phyloP scores from a whole-genome alignment of 1,140 invertebrate genomes.

The Trichonephila clavipes region DNA sequence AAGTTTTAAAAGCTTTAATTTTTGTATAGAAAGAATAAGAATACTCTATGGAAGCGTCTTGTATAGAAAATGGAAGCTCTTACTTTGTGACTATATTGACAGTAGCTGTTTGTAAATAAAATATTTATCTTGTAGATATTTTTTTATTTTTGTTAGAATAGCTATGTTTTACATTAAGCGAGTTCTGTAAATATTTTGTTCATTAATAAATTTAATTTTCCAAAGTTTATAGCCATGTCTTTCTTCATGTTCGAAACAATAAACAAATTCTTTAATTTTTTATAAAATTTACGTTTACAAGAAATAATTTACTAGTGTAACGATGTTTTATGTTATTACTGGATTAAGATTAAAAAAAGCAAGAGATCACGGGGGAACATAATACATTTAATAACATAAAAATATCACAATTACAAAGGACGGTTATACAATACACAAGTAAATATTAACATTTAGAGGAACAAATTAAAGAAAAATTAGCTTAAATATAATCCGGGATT shows the following conservation, averaged over 20 bases:
- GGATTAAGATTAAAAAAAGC: not conserved
- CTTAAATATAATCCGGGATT: not conserved
- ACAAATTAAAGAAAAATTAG: not conserved
- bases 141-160: constrained; percentile 48
- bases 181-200: constrained; percentile 70
- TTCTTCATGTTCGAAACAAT: not conserved
- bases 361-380: not conserved
- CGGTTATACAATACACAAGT: too few species aligned
- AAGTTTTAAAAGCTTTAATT: constrained; percentile 44
- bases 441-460: too few species aligned
- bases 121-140: constrained; percentile 40
- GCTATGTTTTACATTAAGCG: not conserved
- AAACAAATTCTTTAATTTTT: not conserved
- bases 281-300: too few species aligned
- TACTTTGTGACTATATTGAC: not conserved
- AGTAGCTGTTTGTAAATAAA: constrained; percentile 51
- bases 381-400: not conserved
- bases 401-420: not conserved
- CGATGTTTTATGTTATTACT: not conserved
- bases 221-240: constrained; percentile 35
- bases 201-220: constrained; percentile 68
- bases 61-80: not conserved
- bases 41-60: not conserved
- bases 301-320: too few species aligned
- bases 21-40: not conserved